A percentile compares a stretch with the other conserved stretches of the same genome.
Evolutionary conservation across 2,888 invertebrate species (phyloP).

Genomic region (Dicycla oo): DNA sequence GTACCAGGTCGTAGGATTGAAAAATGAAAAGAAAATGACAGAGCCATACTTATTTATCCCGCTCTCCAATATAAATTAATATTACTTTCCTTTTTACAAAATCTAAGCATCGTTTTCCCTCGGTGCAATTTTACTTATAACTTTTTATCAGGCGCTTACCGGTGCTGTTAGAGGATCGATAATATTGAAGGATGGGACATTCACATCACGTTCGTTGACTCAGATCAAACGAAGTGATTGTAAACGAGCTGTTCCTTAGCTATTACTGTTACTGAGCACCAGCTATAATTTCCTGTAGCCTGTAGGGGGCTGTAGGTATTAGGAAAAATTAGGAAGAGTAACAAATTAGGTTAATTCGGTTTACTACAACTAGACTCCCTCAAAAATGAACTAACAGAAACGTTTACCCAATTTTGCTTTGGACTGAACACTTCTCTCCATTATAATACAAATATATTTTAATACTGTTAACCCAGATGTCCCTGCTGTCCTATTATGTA

Average conservation of each 20-base stretch:
- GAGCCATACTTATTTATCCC: neutral
- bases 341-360: too few relatives aligned
- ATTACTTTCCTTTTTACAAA: neutral
- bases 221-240: conserved; percentile 72
- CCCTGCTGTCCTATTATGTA: too few relatives aligned
- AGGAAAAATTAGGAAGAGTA: too few relatives aligned
- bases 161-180: conserved; percentile 29
- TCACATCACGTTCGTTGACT: conserved; percentile 65
- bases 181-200: conserved; percentile 37
- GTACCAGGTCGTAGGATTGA: neutral
- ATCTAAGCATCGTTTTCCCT: conserved; percentile 22
- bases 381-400: too few relatives aligned
- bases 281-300: conserved; percentile 16
- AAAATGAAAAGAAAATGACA: conserved; percentile 11
- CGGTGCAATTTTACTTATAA: conserved; percentile 37
- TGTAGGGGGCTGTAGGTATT: too few relatives aligned
- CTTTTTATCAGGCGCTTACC: conserved; percentile 50
- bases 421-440: too few relatives aligned
- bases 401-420: neutral
- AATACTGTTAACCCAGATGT: too few relatives aligned
- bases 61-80: neutral
- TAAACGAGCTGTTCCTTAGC: conserved; percentile 64
- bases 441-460: too few relatives aligned
- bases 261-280: conserved; percentile 51
- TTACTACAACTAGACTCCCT: too few relatives aligned